phyloP scores from a whole-genome alignment of 1,140 invertebrate genomes.

The Galleria mellonella region DNA sequence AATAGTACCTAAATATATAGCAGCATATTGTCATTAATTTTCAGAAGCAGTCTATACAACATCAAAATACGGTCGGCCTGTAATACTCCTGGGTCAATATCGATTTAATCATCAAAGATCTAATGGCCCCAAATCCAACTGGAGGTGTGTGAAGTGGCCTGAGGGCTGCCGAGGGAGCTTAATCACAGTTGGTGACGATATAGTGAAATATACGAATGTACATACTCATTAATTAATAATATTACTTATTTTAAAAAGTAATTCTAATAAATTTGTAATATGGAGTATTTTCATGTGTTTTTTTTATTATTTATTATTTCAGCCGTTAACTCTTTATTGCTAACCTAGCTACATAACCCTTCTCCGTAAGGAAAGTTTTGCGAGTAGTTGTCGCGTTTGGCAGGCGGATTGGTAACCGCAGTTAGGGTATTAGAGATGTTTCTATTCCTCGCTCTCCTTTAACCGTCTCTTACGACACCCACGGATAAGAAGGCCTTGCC shows the following conservation, averaged over 20 bases:
- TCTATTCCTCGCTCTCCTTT: too few species aligned
- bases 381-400: too few species aligned
- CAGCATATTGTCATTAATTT: slow-evolving; percentile 2
- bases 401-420: too few species aligned
- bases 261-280: not conserved
- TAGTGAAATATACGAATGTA: slow-evolving; percentile 5
- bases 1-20: too few species aligned
- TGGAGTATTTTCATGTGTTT: not conserved
- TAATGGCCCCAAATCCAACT: not conserved
- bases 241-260: not conserved
- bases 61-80: slow-evolving; percentile 7
- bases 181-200: slow-evolving; percentile 3
- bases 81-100: not conserved
- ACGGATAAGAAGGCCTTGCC: too few species aligned
- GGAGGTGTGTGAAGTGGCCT: slow-evolving; percentile 6
- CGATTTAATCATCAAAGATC: slow-evolving; percentile 5
- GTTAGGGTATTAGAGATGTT: too few species aligned
- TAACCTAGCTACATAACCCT: not conserved
- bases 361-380: too few species aligned
- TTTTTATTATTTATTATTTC: not conserved
- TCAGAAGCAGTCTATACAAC: slow-evolving; percentile 1
- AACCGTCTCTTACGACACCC: too few species aligned
- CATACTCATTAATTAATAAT: slow-evolving; percentile 6
- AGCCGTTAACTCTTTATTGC: too few species aligned
- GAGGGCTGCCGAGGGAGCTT: slow-evolving; percentile 1